A percentile compares a stretch with the other conserved stretches of the same genome.
Evolutionary conservation across 2,888 invertebrate species (phyloP).

Genomic region (Agapostemon virescens): DNA sequence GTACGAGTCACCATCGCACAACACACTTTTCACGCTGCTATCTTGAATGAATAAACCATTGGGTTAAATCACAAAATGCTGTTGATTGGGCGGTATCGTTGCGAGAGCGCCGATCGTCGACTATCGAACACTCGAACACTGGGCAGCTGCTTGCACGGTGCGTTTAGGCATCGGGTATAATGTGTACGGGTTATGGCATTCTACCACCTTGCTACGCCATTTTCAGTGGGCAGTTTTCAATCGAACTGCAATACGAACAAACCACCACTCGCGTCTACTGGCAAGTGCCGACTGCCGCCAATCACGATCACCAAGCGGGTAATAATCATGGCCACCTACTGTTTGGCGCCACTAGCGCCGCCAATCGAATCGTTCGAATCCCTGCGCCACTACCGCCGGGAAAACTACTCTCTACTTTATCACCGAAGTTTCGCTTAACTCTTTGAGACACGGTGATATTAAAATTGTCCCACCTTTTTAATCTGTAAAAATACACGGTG

Average conservation of each 20-base stretch:
- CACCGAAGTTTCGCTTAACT: background rate
- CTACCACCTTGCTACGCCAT: constrained; percentile 71
- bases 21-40: constrained; percentile 48
- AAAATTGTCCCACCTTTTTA: too few species aligned
- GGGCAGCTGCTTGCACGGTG: constrained; percentile 24
- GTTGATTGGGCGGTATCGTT: constrained; percentile 49
- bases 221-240: constrained; percentile 66
- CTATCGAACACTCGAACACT: background rate
- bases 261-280: constrained; percentile 67
- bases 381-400: background rate
- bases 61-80: constrained; percentile 38
- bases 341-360: constrained; percentile 28
- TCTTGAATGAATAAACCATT: constrained; percentile 27
- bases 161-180: background rate
- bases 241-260: constrained; percentile 42
- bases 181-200: constrained; percentile 35
- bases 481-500: too few species aligned
- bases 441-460: too few species aligned
- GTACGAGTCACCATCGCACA: constrained; percentile 63
- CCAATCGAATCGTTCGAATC: background rate
- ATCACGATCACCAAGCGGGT: constrained; percentile 42
- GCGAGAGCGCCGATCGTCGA: constrained; percentile 20
- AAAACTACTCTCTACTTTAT: background rate
- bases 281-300: constrained; percentile 72
- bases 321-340: constrained; percentile 35